Base-by-base conservation (phyloP, 2,797 vertebrate genomes). In the Tangara arthus region DNA sequence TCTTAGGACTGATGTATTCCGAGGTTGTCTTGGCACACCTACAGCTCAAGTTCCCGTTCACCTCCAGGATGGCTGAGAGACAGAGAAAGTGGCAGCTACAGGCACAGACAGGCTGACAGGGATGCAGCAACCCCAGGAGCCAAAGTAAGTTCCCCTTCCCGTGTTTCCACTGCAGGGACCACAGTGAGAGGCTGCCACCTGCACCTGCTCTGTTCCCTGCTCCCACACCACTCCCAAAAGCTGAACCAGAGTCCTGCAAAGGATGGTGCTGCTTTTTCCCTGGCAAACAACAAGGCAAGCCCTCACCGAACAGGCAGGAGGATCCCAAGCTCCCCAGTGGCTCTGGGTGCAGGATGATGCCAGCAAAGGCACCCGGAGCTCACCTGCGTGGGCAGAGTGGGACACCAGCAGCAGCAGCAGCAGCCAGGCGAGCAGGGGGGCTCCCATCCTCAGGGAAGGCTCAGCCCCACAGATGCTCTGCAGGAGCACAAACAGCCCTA, bases 41-140 rank as follows among this genome's bases (percentile, higher is more conserved):
- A 24, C 98, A 98, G 94, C 79, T 97, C 37, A 96, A 76, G 69
- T 82, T 94, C 35, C 97, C 94, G 0, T 94, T 80, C 88, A 91
- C 41, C 66, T 98, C 98, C 95, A 98, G 96, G 56, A 98, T 90
- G 87, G 97, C 98, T 98, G 89, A 39, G 42, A 27, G 52, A 76
- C 83, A 95, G 26, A 92, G 56, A 95, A 77, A 55, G 68, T 3
- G 18, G 81, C 12, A 12, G 5, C 59, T 9, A 39, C 19, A 42
- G 47, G 53, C 16, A 20, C 18, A 27, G 16, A 9, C 23, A 10
- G 46, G 0, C 15, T 12, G 13, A 14, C 1, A 47, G 10, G 35
- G 64, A 41, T 0, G 20, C 19, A 27, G 28, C 19, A 12, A 2
- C 27, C 26, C 52, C 2, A 0, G 1, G 5, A 18, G 12, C 24